Base-by-base conservation (phyloP, 2,888 invertebrate species). In the Pterostichus niger region DNA sequence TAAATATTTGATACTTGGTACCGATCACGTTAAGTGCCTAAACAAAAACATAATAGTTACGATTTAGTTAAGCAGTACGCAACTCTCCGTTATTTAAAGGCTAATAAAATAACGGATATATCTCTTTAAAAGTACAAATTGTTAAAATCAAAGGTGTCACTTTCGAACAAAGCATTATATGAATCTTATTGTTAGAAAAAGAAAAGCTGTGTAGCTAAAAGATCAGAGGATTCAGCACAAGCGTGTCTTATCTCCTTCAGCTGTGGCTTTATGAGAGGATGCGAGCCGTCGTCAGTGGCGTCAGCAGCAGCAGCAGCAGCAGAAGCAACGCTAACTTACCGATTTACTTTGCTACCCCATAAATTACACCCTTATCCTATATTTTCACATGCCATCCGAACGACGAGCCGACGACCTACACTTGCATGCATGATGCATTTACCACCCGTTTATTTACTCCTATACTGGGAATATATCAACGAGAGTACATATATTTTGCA, bases 201-300 rank as follows among this genome's bases (percentile, higher is more conserved):
- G 35, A 35, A 64, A 78, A 59, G 61, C 2, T 33, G 64, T 7
- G 17, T 7, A 56, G 77, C 35, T 52, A 71, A 6, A 75, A 75
- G 49, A 75, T 49, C 49, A 49, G 52, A n/a, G 56, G 56, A 35
- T 64, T n/a, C 2, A 52, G 68, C 54, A 52, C 13, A 64, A 46
- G 64, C 80, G 80, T 80, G 80, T 80, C 80, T 68, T 80, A 80
- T 80, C 80, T 80, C 15, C 68, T 49, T 40, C 15, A 44, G 44
- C 46, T 44, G 31, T 35, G 52, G 52, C 52, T 79, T 68, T 68
- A 68, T 68, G 80, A 24, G 44, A 35, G 40, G 56, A 35, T 33
- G 56, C 46, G 17, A 15, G 44, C 1, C 46, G 10, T 11, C 49
- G 64, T 64, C 61, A 13, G 5, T 11, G n/a, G 61, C 61, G 61